These are phyloP conservation scores for Bombus soroeensis DNA, from an alignment of 1,140 invertebrate genomes.

Conservation along the genomic window DNA sequence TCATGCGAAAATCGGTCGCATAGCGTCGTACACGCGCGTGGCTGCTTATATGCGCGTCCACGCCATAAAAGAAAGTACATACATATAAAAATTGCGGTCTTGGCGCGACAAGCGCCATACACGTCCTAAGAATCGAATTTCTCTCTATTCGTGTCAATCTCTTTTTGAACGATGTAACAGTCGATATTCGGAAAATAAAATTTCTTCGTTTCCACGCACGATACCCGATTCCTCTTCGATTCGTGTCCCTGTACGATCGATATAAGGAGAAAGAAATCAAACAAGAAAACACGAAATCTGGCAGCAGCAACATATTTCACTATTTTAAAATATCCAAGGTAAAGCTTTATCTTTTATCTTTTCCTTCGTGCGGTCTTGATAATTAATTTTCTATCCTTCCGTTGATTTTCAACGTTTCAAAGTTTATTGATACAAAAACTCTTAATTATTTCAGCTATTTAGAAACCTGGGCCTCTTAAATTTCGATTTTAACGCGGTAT, in stretches of 20 bases:
- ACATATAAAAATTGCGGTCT: background rate
- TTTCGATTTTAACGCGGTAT: no score
- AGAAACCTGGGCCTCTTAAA: no score
- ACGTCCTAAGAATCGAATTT: conserved; percentile 59
- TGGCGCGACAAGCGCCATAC: background rate
- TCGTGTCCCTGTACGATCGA: background rate
- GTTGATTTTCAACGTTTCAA: no score
- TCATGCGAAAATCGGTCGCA: conserved; percentile 3
- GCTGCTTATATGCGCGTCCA: background rate
- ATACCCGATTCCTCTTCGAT: background rate
- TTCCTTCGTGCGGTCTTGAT: background rate
- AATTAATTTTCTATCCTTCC: no score
- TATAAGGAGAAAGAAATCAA: background rate
- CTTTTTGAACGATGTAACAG: conserved; percentile 69
- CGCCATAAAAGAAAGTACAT: conserved; percentile 32
- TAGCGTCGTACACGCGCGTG: background rate
- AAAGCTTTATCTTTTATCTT: no score
- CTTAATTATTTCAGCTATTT: no score
- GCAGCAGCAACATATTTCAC: background rate
- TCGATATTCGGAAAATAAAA: conserved; percentile 76
- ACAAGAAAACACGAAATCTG: no score
- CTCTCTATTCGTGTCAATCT: conserved; percentile 72
- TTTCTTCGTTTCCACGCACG: conserved; percentile 73
- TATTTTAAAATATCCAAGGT: background rate
- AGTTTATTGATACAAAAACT: no score